These are phyloP conservation scores for Clivina fossor DNA, from an alignment of 2,888 invertebrate genomes.

Conservation along the genomic window DNA sequence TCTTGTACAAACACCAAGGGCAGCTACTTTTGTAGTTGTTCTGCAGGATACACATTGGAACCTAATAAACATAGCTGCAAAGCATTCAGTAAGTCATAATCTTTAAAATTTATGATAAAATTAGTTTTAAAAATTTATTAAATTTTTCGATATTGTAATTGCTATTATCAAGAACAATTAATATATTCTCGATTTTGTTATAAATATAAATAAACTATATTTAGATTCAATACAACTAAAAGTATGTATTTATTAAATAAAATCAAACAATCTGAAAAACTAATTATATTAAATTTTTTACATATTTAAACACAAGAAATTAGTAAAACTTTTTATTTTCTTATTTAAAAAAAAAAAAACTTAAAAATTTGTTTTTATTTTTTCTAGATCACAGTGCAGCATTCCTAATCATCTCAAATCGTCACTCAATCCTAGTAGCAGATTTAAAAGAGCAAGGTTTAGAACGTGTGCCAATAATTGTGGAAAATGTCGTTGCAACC, in stretches of 20 bases:
- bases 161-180: no score
- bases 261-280: no score
- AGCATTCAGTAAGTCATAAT: slow-evolving; percentile 71
- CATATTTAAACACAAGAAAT: no score
- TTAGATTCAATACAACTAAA: slow-evolving; percentile 1
- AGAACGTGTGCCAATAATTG: slow-evolving; percentile 85
- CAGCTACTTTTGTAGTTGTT: slow-evolving; percentile 85
- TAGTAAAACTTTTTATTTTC: no score
- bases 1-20: slow-evolving; percentile 87
- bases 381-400: slow-evolving; percentile 76
- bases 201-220: no score
- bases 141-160: no score
- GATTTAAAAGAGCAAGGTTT: slow-evolving; percentile 87
- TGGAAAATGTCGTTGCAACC: slow-evolving; percentile 96
- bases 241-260: slow-evolving; percentile 1
- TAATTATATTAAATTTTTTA: no score
- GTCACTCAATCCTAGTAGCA: slow-evolving; percentile 87
- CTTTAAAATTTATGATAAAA: no score
- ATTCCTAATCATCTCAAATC: slow-evolving; percentile 91
- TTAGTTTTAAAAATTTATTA: no score
- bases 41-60: slow-evolving; percentile 79
- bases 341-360: no score
- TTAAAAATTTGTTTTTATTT: slow-evolving; percentile 42
- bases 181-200: no score
- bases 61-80: slow-evolving; percentile 87